Evolutionary conservation across 2,888 invertebrate genomes (phyloP).

Genomic region (Liodrosophila aerea): DNA sequence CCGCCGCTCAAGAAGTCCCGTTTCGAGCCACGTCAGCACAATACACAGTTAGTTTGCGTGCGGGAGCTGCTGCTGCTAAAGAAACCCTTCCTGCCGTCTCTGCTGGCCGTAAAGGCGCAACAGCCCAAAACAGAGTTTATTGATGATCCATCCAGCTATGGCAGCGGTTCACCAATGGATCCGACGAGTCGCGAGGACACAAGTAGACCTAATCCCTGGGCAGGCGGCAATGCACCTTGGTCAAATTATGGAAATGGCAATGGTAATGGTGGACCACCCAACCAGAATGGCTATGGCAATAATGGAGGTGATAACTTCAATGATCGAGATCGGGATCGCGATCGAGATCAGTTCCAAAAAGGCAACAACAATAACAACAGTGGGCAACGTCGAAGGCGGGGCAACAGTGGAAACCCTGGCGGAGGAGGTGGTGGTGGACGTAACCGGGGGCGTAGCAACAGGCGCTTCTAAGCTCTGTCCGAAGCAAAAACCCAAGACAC

Average conservation of each 20-base stretch:
- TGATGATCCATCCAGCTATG: slow-evolving; percentile 45
- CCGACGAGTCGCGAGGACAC: slow-evolving; percentile 49
- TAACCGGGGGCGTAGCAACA: slow-evolving; percentile 69
- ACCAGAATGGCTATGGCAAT: slow-evolving; percentile 60
- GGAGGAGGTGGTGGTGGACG: slow-evolving; percentile 52
- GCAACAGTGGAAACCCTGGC: slow-evolving; percentile 51
- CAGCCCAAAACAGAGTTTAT: slow-evolving; percentile 67
- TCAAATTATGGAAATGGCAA: slow-evolving; percentile 55
- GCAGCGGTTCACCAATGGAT: slow-evolving; percentile 51
- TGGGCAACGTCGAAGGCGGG: slow-evolving; percentile 62
- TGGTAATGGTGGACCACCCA: slow-evolving; percentile 29
- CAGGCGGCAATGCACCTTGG: slow-evolving; percentile 57
- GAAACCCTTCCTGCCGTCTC: slow-evolving; percentile 78
- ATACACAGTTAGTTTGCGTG: slow-evolving; percentile 80
- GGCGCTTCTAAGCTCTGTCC: slow-evolving; percentile 67
- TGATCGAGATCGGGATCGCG: slow-evolving; percentile 20
- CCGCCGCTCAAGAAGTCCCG: slow-evolving; percentile 81
- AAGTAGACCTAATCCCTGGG: slow-evolving; percentile 72
- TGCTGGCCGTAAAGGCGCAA: slow-evolving; percentile 77
- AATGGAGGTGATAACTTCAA: slow-evolving; percentile 23
- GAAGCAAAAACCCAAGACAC: slow-evolving; percentile 25
- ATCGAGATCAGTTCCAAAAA: slow-evolving; percentile 19
- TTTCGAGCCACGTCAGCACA: slow-evolving; percentile 80
- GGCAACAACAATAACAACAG: slow-evolving; percentile 46
- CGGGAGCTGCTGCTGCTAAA: slow-evolving; percentile 75